Evolutionary conservation across 2,797 vertebrate genomes (phyloP), one percentile per base, ranked within the genome.

Genomic region (Antrozous pallidus): DNA sequence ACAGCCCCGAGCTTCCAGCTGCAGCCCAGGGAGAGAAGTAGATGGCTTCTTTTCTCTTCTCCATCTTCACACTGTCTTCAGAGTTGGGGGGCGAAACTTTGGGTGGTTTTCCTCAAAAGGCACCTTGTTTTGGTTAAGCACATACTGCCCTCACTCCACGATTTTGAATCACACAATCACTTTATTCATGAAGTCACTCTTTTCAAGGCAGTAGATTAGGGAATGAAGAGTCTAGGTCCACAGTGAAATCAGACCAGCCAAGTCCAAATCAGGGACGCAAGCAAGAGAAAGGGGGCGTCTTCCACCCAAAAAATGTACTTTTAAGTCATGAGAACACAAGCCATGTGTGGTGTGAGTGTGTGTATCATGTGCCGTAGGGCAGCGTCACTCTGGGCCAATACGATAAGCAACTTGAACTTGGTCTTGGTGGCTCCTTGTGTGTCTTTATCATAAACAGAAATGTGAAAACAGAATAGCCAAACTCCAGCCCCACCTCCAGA

Each of bases 381-480:
- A 11, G 45, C 18, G 17, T 49, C 80, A 73, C 69, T 77, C 45
- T 38, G 47, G 54, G 47, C 1, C 10, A 63, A 56, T 4, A 5
- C 2, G 7, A 26, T n/a, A 63, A 36, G 61, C 47, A 77, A 49
- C 36, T 92, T 95, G 61, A 88, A 74, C 84, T 90, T 78, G 71
- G 51, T 40, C 91, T 92, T 58, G 56, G 86, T 22, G 74, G 58
- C 73, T 45, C n/a, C 45, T 7, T 69, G 38, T 58, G 38, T 61
- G 20, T 92, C 85, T 96, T 88, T 45, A 28, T 36, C 77, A 69
- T 16, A 80, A 65, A 90, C 20, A 69, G 67, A 88, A 78, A 51
- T 74, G 16, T 12, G 36, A 75, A 90, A 94, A 51, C 51, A 75
- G 40, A 24, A n/a, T 49, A 28, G 28, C 83, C 56, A 40, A 84